Base-by-base conservation (phyloP, 2,888 invertebrate species). In the Axea sp. region DNA sequence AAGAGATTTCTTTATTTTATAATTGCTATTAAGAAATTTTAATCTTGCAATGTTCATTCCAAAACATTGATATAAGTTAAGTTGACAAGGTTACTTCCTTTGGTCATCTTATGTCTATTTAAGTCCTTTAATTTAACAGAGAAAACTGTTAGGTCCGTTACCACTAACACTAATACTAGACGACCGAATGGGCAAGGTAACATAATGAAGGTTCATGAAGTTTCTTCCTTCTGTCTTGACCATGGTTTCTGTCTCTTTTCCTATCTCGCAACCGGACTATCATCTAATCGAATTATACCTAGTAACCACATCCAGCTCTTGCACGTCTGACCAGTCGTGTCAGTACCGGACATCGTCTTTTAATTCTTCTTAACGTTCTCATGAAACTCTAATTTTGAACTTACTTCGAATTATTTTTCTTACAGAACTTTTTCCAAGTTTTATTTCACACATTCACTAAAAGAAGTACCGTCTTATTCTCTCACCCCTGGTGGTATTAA, bases 201-300 rank as follows among this genome's bases (percentile, higher is more conserved):
- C 83, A 82, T 86, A 86, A 87, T 84, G 83, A 85, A 85, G 83
- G 83, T 86, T 84, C 84, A 84, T 82, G 84, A 81, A 80, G 77
- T 76, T 81, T 74, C 79, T 78, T 80, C 79, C 79, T 79, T 78
- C 78, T 72, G 64, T 51, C 47, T 73, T 73, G 47, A 49, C 75
- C 68, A 64, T 53, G 57, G 59, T 75, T 73, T 75, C 77, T 75
- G 76, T 76, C 76, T 78, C 78, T 79, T 78, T 81, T 79, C 76
- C 76, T 77, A 68, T 79, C 71, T 78, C 59, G 69, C 67, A 49
- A 73, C 67, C 78, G 80, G 82, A 80, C 82, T 79, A 82, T 82
- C 82, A 77, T 84, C 83, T 84, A 87, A 87, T 86, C 83, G 83
- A 85, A 86, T 86, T 84, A 85, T 84, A 83, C 82, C 77, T 77